Conservation (phyloP, 2,888 invertebrate species). For the Odontocolon sp. region DNA sequence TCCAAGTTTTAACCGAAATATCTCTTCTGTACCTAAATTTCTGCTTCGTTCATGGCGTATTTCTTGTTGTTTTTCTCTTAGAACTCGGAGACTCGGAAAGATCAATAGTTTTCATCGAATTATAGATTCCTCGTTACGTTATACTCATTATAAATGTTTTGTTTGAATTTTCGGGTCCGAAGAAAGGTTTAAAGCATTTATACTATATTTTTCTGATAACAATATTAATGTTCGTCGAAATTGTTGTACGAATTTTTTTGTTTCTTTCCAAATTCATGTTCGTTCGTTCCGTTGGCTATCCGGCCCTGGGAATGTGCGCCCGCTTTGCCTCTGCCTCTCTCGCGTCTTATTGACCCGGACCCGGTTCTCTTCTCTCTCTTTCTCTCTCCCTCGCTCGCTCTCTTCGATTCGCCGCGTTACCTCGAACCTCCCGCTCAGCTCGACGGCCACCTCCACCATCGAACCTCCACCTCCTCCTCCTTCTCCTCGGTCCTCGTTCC, state of each 20-base stretch:
- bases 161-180: too few relatives aligned
- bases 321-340: constrained; percentile 71
- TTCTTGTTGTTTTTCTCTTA: too few relatives aligned
- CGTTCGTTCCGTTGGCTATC: constrained; percentile 75
- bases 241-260: constrained; percentile 14
- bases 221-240: constrained; percentile 11
- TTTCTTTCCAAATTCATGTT: constrained; percentile 52
- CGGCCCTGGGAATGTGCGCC: constrained; percentile 80
- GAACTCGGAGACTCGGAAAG: not conserved
- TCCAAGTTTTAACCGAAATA: too few relatives aligned
- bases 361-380: constrained; percentile 77
- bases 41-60: too few relatives aligned
- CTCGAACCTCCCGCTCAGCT: constrained; percentile 59
- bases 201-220: not conserved
- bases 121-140: too few relatives aligned
- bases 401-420: constrained; percentile 71
- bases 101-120: not conserved
- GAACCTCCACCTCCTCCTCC: constrained; percentile 59
- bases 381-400: constrained; percentile 64
- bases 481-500: constrained; percentile 69
- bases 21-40: too few relatives aligned
- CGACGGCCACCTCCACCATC: constrained; percentile 42
- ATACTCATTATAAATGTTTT: too few relatives aligned
- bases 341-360: constrained; percentile 81
- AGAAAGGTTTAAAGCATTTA: too few relatives aligned